Conservation (phyloP, 2,113 vertebrate genomes). For the Microcebus lehilahytsara region DNA sequence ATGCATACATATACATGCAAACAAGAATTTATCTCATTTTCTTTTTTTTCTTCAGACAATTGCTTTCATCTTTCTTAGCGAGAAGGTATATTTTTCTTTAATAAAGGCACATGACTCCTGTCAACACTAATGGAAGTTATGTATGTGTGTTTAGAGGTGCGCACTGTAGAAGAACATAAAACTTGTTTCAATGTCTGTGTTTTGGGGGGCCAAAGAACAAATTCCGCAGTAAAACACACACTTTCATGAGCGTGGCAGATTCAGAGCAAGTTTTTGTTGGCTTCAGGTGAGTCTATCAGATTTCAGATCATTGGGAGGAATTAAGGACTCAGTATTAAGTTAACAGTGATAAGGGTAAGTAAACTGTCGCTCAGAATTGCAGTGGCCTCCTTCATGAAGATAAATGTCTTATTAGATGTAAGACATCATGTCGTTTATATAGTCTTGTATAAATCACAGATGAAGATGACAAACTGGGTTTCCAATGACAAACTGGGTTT, state of each 20-base stretch:
- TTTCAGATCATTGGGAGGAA: constrained; percentile 55
- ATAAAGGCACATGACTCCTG: constrained; percentile 1
- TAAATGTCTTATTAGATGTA: constrained; percentile 75
- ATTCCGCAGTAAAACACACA: not conserved
- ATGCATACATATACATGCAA: not conserved
- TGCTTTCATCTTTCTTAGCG: not conserved
- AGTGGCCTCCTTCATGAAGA: constrained; percentile 78
- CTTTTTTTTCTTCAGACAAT: constrained; percentile 10
- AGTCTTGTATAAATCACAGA: constrained; percentile 78
- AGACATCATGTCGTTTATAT: constrained; percentile 75
- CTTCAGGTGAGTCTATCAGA: constrained; percentile 36
- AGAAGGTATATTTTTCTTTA: constrained; percentile 29
- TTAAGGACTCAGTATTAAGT: constrained; percentile 52
- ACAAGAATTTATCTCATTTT: not conserved
- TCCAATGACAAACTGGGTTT: constrained; percentile 76
- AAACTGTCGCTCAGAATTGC: constrained; percentile 60
- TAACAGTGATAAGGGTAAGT: constrained; percentile 71
- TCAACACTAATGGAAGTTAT: constrained; percentile 14
- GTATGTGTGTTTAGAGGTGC: not conserved
- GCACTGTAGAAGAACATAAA: not conserved
- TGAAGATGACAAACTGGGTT: constrained; percentile 75
- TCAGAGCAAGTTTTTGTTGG: constrained; percentile 38
- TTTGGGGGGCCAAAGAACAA: not conserved
- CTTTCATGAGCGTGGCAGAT: not conserved
- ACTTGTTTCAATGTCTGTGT: not conserved